Percentiles rank a stretch among this genome's conserved stretches.
Conservation (phyloP, 53 echinoderm and acorn worm species). For the Holothuria scabra region DNA sequence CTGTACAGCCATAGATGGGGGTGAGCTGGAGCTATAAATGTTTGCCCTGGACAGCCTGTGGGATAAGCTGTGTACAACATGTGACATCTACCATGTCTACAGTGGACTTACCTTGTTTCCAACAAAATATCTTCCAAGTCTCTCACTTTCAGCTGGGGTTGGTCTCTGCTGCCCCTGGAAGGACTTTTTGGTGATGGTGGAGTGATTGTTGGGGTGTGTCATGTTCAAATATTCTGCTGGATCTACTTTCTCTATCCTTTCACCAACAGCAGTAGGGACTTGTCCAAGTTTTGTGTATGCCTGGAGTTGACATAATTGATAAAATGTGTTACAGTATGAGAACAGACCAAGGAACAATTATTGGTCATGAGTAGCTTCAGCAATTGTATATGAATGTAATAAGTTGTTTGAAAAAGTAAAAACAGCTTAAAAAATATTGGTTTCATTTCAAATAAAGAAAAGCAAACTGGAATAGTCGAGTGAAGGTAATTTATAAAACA, state of each 20-base stretch:
- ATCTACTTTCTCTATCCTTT: slow-evolving; percentile 77
- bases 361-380: no score
- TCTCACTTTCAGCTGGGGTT: slow-evolving; percentile 76
- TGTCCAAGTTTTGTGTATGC: slow-evolving; percentile 91
- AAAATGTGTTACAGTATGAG: not conserved
- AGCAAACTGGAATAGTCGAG: no score
- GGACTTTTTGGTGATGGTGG: slow-evolving; percentile 84
- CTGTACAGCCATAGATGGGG: no score
- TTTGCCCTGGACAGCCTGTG: no score
- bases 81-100: not conserved
- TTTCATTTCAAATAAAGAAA: no score
- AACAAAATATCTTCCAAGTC: slow-evolving; percentile 74
- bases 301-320: slow-evolving; percentile 10
- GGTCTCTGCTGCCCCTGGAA: slow-evolving; percentile 92
- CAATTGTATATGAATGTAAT: not conserved
- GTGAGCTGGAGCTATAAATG: no score
- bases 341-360: no score
- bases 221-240: slow-evolving; percentile 96
- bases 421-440: no score
- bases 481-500: no score
- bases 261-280: slow-evolving; percentile 75
- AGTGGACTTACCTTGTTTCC: slow-evolving; percentile 75
- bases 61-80: no score
- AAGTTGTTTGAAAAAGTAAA: no score
- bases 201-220: slow-evolving; percentile 97